These are phyloP conservation scores for Rhagonycha lutea DNA, from an alignment of 2,888 invertebrate genomes.

Conservation along the genomic window DNA sequence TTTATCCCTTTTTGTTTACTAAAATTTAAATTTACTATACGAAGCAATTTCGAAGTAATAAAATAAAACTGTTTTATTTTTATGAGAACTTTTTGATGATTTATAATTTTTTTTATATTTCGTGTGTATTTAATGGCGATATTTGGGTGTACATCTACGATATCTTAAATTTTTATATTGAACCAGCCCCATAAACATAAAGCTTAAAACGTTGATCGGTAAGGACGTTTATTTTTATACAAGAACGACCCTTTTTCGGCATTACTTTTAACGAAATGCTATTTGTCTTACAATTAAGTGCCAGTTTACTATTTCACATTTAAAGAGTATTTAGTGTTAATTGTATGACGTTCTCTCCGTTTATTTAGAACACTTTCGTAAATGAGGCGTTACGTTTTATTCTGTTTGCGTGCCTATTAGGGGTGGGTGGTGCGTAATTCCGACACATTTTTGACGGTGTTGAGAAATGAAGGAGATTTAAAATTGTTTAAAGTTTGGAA, in stretches of 20 bases:
- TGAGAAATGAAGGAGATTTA: not conserved
- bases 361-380: conserved; percentile 1
- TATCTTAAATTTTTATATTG: not conserved
- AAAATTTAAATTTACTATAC: not conserved
- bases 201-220: not conserved
- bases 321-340: conserved; percentile 5
- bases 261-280: conserved; percentile 3
- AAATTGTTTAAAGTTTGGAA: not conserved
- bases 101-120: not conserved
- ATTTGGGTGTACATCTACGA: not conserved
- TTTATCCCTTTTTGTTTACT: not conserved
- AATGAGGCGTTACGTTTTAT: not conserved
- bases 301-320: conserved; percentile 4
- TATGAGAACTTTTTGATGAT: not conserved
- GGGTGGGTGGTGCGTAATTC: not conserved
- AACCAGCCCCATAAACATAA: not conserved
- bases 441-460: not conserved
- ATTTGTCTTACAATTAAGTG: conserved; percentile 5
- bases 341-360: not conserved
- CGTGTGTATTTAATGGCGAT: not conserved
- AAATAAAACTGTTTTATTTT: not conserved
- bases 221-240: not conserved
- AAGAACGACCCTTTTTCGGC: not conserved
- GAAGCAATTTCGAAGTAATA: not conserved
- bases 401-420: not conserved